These are phyloP conservation scores for Zygogramma bicolorata DNA, from an alignment of 2,888 invertebrate species.

Conservation along the genomic window DNA sequence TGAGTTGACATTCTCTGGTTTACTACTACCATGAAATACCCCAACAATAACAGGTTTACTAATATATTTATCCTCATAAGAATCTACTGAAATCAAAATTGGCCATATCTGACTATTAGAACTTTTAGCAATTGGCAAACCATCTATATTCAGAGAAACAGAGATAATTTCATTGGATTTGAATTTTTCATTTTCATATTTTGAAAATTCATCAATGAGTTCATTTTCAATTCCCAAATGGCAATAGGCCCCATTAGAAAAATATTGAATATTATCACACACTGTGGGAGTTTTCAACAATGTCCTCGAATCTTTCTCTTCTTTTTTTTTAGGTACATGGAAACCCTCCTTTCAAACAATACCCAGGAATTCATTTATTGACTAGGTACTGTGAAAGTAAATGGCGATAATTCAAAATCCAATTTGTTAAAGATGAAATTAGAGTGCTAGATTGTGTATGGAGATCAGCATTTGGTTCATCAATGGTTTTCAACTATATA, in stretches of 20 bases:
- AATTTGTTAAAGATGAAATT: no score
- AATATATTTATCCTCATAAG: conserved; percentile 6
- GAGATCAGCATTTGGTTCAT: no score
- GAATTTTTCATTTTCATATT: not conserved
- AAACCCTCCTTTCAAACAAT: not conserved
- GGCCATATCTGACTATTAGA: no score
- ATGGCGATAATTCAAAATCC: conserved; percentile 1
- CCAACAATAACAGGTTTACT: conserved; percentile 1
- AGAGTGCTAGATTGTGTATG: no score
- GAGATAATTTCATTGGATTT: not conserved
- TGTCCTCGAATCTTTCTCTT: conserved; percentile 10
- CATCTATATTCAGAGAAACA: conserved; percentile 7
- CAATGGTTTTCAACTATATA: no score
- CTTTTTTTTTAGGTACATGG: conserved; percentile 2
- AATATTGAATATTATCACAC: conserved; percentile 2
- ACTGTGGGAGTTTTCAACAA: conserved; percentile 7
- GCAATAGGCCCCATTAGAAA: not conserved
- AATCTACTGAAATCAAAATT: conserved; percentile 13
- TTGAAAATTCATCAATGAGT: not conserved
- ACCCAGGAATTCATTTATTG: conserved; percentile 1
- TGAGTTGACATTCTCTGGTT: conserved; percentile 11
- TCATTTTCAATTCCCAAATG: conserved; percentile 13
- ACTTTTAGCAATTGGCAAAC: no score
- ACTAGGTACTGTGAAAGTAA: not conserved
- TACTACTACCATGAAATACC: no score